These are phyloP conservation scores for Sarcophilus harrisii DNA, from an alignment of 2,797 vertebrate species.

Conservation along the genomic window DNA sequence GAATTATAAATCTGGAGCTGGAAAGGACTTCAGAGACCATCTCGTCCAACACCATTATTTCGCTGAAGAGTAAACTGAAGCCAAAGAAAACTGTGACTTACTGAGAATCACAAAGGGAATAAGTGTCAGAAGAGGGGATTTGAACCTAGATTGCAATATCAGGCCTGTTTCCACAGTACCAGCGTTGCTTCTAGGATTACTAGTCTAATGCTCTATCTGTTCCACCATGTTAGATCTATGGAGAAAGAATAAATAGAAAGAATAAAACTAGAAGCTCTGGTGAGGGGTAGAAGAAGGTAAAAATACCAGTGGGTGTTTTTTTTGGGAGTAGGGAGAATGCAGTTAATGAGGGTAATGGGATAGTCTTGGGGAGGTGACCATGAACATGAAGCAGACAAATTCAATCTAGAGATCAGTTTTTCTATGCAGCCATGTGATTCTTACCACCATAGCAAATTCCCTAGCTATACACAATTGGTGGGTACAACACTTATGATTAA, in stretches of 20 bases:
- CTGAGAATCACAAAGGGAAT: neutral
- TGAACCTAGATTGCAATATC: neutral
- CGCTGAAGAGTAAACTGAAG: neutral
- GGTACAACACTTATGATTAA: neutral
- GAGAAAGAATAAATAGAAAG: neutral
- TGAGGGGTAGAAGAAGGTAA: neutral
- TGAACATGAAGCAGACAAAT: fast-evolving
- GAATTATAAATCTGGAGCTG: neutral
- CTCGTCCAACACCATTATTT: neutral
- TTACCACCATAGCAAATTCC: neutral
- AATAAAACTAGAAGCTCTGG: neutral
- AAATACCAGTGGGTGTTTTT: neutral
- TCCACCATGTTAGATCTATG: neutral
- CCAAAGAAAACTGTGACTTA: neutral
- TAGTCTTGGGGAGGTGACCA: fast-evolving
- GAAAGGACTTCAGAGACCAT: neutral
- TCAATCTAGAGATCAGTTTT: fast-evolving
- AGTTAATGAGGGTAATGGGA: neutral
- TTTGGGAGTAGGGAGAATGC: neutral
- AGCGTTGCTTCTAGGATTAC: neutral
- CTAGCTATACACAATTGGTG: neutral
- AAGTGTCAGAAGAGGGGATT: neutral
- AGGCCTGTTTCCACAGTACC: neutral
- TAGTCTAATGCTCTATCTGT: neutral
- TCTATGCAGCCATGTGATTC: fast-evolving